Base-by-base conservation (phyloP, 53 echinoderm and acorn worm species). In the Hippasteria phrygiana region DNA sequence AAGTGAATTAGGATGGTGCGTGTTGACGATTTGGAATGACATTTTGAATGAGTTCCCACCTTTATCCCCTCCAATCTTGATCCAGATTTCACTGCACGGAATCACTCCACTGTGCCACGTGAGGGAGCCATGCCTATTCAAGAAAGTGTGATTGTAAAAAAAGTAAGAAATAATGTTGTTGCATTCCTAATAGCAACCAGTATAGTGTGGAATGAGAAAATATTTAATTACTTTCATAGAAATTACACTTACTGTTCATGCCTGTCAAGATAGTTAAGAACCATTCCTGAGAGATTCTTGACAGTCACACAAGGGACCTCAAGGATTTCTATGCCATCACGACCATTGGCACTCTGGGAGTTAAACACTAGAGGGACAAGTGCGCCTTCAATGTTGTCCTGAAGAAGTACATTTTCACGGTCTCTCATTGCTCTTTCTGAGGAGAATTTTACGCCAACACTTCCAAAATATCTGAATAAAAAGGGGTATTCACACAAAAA, bases 351-450 rank as follows among this genome's bases (percentile, higher is more conserved):
- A 31, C 32, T 82, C 3, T 42, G 3, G 1, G 67, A 82, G 8
- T 43, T 65, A 43, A 82, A 82, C 12, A 82, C 28, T 1, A 82
- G 34, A 5, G 82, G 82, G 12, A 82, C 46, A 26, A 82, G 24
- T 43, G 26, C 28, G 12, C 82, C 82, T 8, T 12, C 14, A 1
- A 82, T 42, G 47, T 66, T 82, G 32, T 82, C 82, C 14, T 45
- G 45, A 2, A 82, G 47, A 0, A 66, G 66, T 32, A 42, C 43
- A 12, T 43, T 41, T 24, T 82, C 65, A 18, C 43, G 82, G 29
- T 24, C 22, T 66, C 82, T 42, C 82, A 82, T 82, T n/a, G 82
- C 64, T 39, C 82, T 13, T 43, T 66, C 82, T 27, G 82, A 82
- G 24, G 82, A 28, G 42, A 81, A 31, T 35, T 55, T 18, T 1